A percentile compares a stretch with the other conserved stretches of the same genome.
phyloP scores from a whole-genome alignment of 2,797 vertebrate genomes.

The Arnoldichthys spilopterus region DNA sequence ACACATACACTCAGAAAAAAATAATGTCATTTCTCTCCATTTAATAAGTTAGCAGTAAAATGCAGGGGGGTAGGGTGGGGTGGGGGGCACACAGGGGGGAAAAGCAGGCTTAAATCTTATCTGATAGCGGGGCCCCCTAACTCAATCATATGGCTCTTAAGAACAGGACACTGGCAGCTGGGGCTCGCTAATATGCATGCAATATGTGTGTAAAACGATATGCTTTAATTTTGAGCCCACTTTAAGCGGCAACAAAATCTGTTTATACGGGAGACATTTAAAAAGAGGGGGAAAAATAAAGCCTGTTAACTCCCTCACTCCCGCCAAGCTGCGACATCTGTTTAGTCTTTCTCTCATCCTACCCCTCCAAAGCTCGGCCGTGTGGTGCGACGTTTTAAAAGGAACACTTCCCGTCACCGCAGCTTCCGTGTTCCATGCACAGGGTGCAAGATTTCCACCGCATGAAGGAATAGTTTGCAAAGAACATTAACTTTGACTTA shows the following conservation, averaged over 20 bases:
- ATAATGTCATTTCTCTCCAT: slow-evolving; percentile 93
- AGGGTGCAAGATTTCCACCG: neutral
- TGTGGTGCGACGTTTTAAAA: slow-evolving; percentile 39
- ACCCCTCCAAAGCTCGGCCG: slow-evolving; percentile 49
- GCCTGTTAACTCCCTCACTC: slow-evolving; percentile 81
- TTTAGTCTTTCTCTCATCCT: slow-evolving; percentile 66
- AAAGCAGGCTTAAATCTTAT: slow-evolving; percentile 88
- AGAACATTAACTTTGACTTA: neutral
- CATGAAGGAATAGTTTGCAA: neutral
- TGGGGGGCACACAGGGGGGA: slow-evolving; percentile 71
- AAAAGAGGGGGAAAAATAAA: slow-evolving; percentile 71
- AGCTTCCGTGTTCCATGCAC: slow-evolving; percentile 32
- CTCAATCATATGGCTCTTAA: slow-evolving; percentile 99
- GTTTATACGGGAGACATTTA: slow-evolving; percentile 84
- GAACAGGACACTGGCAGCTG: slow-evolving; percentile 97
- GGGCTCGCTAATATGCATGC: slow-evolving; percentile 97
- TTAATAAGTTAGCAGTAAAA: slow-evolving; percentile 98
- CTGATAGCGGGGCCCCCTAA: slow-evolving; percentile 94
- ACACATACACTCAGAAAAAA: slow-evolving; percentile 90
- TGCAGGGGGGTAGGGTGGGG: slow-evolving; percentile 86
- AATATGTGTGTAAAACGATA: slow-evolving; percentile 99
- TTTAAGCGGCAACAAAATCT: slow-evolving; percentile 94
- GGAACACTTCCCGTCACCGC: slow-evolving; percentile 39
- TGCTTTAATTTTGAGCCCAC: slow-evolving; percentile 96
- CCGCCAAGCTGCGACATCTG: slow-evolving; percentile 78